phyloP scores from a whole-genome alignment of 2,797 vertebrate genomes.

The Pelobates cultripes region DNA sequence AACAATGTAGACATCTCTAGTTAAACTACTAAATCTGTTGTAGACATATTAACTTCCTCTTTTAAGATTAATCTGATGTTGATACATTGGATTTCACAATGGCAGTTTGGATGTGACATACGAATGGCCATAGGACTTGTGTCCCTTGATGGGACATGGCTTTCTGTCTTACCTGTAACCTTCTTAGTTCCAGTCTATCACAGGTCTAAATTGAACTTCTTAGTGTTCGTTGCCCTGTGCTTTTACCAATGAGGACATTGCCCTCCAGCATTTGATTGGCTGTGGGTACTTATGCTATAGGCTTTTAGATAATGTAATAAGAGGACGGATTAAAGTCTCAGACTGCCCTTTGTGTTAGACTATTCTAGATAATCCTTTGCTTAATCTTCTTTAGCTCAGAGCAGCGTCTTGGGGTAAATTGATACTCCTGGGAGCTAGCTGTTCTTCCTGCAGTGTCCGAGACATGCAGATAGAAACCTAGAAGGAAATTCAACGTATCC shows the following conservation, averaged over 20 bases:
- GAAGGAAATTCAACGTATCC: conserved; percentile 21
- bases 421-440: conserved; percentile 55
- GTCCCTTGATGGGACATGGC: conserved; percentile 13
- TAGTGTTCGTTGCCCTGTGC: conserved; percentile 1
- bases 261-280: conserved; percentile 40
- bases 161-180: conserved; percentile 11
- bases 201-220: conserved; percentile 28
- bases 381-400: conserved; percentile 54
- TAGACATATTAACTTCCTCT: not conserved
- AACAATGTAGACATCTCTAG: not conserved
- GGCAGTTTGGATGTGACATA: conserved; percentile 10
- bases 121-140: conserved; percentile 23
- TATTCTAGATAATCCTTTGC: conserved; percentile 52
- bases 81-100: conserved; percentile 28
- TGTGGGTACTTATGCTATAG: conserved; percentile 22
- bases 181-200: conserved; percentile 32
- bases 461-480: conserved; percentile 19
- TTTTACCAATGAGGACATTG: not conserved
- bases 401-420: conserved; percentile 54
- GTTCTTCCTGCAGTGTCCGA: conserved; percentile 45
- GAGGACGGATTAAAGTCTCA: conserved; percentile 55
- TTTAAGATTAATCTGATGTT: conserved; percentile 35
- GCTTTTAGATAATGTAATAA: conserved; percentile 41
- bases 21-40: not conserved
- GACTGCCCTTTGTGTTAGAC: conserved; percentile 51